Evolutionary conservation across 2,888 invertebrate genomes (phyloP).

Genomic region (Nomada flava): DNA sequence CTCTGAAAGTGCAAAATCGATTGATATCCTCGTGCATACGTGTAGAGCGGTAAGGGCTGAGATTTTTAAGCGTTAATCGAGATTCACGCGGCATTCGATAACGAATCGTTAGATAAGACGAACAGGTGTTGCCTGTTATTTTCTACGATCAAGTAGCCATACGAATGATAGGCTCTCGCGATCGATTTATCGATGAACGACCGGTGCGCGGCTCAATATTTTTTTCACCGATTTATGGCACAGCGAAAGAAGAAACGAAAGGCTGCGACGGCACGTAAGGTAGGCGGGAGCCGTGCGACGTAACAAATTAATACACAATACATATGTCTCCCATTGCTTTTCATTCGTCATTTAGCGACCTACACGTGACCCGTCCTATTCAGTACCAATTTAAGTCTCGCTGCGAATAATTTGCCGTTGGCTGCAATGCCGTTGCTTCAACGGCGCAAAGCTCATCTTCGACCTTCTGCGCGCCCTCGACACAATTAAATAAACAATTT

Average conservation of each 20-base stretch:
- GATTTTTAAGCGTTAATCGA: background rate
- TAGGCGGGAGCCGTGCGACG: constrained; percentile 26
- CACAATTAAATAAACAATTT: constrained; percentile 60
- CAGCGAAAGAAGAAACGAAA: background rate
- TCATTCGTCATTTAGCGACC: constrained; percentile 75
- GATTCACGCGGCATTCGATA: background rate
- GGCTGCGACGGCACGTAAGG: background rate
- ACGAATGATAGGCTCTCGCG: background rate
- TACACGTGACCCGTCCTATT: constrained; percentile 75
- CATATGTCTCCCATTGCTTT: constrained; percentile 70
- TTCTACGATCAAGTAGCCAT: background rate
- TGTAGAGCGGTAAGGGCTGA: background rate
- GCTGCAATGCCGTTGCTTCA: constrained; percentile 45
- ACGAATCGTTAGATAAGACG: background rate
- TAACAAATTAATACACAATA: constrained; percentile 75
- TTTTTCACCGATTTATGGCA: background rate
- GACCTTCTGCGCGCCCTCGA: constrained; percentile 49
- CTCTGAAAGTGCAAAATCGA: constrained; percentile 85
- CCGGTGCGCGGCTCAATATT: background rate
- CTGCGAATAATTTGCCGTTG: constrained; percentile 64
- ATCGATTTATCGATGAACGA: background rate
- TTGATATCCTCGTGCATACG: too few species aligned
- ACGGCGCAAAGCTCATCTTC: constrained; percentile 53
- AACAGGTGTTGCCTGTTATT: background rate
- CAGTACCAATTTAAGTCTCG: constrained; percentile 74